Percentiles rank a stretch among this genome's conserved stretches.
Evolutionary conservation across 2,888 invertebrate species (phyloP).

Genomic region (Aelia acuminata): DNA sequence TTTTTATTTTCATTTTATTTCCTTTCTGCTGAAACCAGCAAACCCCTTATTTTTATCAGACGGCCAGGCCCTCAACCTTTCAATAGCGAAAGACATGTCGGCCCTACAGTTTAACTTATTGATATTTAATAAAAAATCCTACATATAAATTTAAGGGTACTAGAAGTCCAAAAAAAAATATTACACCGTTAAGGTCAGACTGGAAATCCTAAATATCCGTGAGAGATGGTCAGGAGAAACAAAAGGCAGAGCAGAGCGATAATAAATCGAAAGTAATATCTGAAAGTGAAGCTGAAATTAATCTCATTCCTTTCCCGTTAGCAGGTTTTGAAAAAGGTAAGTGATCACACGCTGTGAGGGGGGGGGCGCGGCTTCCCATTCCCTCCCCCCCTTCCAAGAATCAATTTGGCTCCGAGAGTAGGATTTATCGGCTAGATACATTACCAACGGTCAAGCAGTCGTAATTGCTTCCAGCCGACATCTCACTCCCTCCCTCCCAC

Average conservation of each 20-base stretch:
- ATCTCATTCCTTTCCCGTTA: conserved; percentile 46
- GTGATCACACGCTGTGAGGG: too few relatives aligned
- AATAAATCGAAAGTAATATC: conserved; percentile 46
- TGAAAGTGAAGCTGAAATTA: conserved; percentile 42
- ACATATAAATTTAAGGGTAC: background rate
- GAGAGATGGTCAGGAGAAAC: background rate
- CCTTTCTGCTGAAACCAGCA: too few relatives aligned
- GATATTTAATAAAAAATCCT: too few relatives aligned
- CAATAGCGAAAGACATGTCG: too few relatives aligned
- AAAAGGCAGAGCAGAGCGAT: conserved; percentile 13
- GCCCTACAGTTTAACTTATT: too few relatives aligned
- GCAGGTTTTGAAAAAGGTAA: conserved; percentile 51
- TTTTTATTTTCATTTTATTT: too few relatives aligned
- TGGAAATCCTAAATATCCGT: background rate
- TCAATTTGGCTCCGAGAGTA: background rate
- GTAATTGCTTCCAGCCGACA: conserved; percentile 39
- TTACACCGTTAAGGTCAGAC: background rate
- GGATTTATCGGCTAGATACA: conserved; percentile 45
- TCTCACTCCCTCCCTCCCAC: background rate
- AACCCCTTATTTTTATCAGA: too few relatives aligned
- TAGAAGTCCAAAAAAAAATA: background rate
- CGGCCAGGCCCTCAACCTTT: too few relatives aligned
- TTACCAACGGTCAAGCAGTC: conserved; percentile 47
- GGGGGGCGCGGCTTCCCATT: too few relatives aligned
- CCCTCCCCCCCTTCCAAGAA: background rate